A percentile compares a stretch with the other conserved stretches of the same genome.
Conservation (phyloP, 2,113 vertebrate genomes). For the Entomyzon cyanotis region DNA sequence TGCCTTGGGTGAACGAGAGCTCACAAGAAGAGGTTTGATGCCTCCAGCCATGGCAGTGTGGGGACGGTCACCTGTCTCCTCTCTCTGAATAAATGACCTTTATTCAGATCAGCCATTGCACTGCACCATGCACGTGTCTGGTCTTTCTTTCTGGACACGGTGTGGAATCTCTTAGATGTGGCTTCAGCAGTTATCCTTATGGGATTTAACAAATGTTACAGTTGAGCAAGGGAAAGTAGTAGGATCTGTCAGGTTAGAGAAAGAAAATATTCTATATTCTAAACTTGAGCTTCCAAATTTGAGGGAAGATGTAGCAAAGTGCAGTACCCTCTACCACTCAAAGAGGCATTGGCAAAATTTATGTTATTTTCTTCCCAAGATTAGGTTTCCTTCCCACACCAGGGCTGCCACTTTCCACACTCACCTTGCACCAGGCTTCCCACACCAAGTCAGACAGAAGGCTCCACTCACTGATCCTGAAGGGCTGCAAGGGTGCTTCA, state of each 20-base stretch:
- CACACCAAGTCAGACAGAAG: rapidly evolving
- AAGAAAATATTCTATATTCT: not conserved
- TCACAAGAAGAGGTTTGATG: not conserved
- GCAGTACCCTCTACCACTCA: not conserved
- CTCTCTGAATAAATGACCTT: not conserved
- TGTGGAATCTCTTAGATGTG: not conserved
- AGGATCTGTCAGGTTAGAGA: not conserved
- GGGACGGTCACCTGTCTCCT: not conserved
- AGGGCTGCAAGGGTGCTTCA: not conserved
- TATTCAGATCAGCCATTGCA: not conserved
- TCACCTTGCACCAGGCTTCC: not conserved
- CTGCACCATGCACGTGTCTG: not conserved
- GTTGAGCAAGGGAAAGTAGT: not conserved
- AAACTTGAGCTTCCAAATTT: not conserved
- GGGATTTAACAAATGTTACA: not conserved
- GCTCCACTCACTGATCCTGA: not conserved
- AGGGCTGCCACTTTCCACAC: not conserved
- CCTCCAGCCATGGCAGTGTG: not conserved
- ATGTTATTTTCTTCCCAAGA: too few relatives aligned
- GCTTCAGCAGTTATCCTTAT: not conserved
- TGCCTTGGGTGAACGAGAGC: not conserved
- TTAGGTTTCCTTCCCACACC: not conserved
- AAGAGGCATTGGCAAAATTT: not conserved
- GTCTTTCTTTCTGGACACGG: not conserved
- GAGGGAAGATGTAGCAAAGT: not conserved